Conservation (phyloP, 2,797 vertebrate genomes). For the Ctenosaura bakeri region DNA sequence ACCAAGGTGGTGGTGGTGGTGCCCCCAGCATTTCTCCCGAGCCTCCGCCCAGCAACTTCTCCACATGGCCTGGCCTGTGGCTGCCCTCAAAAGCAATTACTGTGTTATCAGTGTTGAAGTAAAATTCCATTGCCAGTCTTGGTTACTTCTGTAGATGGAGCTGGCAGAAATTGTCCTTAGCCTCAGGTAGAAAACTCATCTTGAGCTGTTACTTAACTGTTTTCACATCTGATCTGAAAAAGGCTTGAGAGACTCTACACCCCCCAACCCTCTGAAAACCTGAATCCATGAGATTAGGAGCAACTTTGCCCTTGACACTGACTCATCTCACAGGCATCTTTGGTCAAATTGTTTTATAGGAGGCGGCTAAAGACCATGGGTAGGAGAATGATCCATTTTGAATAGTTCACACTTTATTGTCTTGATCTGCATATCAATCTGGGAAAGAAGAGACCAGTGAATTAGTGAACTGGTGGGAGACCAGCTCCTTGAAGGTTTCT, state of each 20-base stretch:
- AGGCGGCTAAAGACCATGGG: background rate
- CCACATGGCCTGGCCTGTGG: no score
- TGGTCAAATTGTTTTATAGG: background rate
- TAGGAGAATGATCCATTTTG: background rate
- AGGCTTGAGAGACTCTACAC: background rate
- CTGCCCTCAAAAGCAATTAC: no score
- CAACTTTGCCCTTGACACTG: background rate
- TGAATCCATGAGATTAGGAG: background rate
- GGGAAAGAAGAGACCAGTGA: background rate
- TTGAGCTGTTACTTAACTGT: background rate
- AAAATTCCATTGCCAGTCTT: no score
- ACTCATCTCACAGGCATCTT: background rate
- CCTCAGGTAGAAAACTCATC: no score
- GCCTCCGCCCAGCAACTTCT: no score
- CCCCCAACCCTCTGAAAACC: background rate
- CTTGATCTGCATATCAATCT: background rate
- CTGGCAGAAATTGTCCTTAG: background rate
- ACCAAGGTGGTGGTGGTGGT: no score
- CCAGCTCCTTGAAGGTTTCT: background rate
- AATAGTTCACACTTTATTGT: background rate
- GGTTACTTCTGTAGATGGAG: no score
- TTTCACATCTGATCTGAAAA: background rate
- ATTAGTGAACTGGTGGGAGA: background rate
- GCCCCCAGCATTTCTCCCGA: no score
- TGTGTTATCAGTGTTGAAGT: no score